Conservation (phyloP, 2,888 invertebrate species). For the Polymixis flavicincta region DNA sequence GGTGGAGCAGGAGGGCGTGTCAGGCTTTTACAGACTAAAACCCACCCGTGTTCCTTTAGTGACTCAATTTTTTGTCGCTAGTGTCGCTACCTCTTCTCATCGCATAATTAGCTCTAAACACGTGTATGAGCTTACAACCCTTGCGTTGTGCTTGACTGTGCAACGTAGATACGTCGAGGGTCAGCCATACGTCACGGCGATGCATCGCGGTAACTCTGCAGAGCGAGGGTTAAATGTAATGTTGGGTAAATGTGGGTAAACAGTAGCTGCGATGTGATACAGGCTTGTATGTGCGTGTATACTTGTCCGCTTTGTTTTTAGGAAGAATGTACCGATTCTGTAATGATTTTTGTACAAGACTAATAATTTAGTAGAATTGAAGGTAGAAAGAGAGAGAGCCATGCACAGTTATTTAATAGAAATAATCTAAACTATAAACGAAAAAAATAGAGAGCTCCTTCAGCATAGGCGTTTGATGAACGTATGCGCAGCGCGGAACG, state of each 20-base stretch:
- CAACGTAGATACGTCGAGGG: slow-evolving; percentile 28
- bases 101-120: slow-evolving; percentile 28
- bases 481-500: no score
- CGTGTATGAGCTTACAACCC: slow-evolving; percentile 5
- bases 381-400: neutral
- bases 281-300: neutral
- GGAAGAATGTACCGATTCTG: neutral
- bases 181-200: slow-evolving; percentile 34
- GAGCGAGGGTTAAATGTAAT: slow-evolving; percentile 23
- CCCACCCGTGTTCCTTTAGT: no score
- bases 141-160: slow-evolving; percentile 31
- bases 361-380: neutral
- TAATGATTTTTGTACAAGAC: neutral
- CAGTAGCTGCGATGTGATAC: slow-evolving; percentile 4
- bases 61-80: no score
- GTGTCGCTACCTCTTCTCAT: neutral
- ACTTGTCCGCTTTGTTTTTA: neutral
- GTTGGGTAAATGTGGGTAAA: slow-evolving; percentile 13
- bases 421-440: no score
- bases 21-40: no score
- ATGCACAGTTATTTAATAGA: no score
- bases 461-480: no score
- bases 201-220: slow-evolving; percentile 18
- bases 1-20: no score
- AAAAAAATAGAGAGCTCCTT: no score